Percentiles rank a stretch among this genome's conserved stretches.
Evolutionary conservation across 2,888 invertebrate species (phyloP).

Genomic region (Rhingia campestris): DNA sequence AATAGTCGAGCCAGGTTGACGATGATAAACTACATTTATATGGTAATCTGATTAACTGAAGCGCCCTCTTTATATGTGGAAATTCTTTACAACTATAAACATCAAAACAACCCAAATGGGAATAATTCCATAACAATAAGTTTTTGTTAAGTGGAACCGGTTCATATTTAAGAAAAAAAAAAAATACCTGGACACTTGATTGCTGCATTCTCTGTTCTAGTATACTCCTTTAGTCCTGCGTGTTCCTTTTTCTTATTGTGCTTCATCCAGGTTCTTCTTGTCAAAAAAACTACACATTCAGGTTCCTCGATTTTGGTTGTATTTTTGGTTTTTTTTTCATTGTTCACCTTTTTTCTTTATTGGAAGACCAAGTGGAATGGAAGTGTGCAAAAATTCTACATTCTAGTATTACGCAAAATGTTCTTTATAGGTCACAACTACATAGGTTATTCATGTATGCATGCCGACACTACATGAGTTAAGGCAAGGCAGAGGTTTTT

Average conservation of each 20-base stretch:
- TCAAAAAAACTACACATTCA: slow-evolving; percentile 59
- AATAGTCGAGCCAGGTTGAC: slow-evolving; percentile 9
- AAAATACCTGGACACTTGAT: slow-evolving; percentile 54
- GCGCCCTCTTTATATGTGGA: slow-evolving; percentile 15
- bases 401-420: slow-evolving; percentile 76
- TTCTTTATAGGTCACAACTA: slow-evolving; percentile 77
- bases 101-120: slow-evolving; percentile 11
- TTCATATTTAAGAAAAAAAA: background rate
- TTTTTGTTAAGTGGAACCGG: slow-evolving; percentile 28
- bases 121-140: slow-evolving; percentile 18
- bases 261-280: slow-evolving; percentile 6
- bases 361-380: slow-evolving; percentile 12
- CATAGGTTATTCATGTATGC: slow-evolving; percentile 5
- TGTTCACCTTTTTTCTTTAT: background rate
- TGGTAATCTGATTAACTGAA: slow-evolving; percentile 51
- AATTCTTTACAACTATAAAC: slow-evolving; percentile 19
- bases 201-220: slow-evolving; percentile 47
- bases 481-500: background rate
- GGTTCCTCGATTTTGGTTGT: slow-evolving; percentile 26
- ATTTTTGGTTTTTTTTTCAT: slow-evolving; percentile 15
- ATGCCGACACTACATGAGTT: background rate
- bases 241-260: background rate
- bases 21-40: slow-evolving; percentile 34
- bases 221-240: slow-evolving; percentile 21
- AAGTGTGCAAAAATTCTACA: slow-evolving; percentile 65